Evolutionary conservation across 2,113 vertebrate genomes (phyloP).

Genomic region (Nasalis larvatus): DNA sequence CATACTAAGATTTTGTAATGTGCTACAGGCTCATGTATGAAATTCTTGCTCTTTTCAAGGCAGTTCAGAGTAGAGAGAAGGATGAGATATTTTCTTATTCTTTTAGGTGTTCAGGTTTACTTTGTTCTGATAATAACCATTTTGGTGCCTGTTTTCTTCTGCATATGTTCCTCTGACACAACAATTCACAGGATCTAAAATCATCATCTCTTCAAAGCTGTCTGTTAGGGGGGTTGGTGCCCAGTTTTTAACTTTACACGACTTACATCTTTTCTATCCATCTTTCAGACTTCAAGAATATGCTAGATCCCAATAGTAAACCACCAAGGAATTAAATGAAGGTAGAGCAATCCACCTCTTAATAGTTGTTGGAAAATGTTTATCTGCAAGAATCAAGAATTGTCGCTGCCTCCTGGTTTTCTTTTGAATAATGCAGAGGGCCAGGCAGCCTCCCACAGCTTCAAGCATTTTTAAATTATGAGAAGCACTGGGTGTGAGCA

Average conservation of each 20-base stretch:
- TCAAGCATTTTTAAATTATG: constrained; percentile 20
- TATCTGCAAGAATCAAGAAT: neutral
- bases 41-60: neutral
- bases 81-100: neutral
- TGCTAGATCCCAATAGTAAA: neutral
- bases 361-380: neutral
- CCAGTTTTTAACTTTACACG: neutral
- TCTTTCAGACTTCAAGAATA: neutral
- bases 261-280: neutral
- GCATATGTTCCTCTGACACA: neutral
- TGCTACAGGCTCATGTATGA: neutral
- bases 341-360: neutral
- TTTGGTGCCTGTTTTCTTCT: neutral
- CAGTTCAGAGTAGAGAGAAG: neutral
- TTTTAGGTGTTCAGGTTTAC: neutral
- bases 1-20: neutral
- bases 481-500: neutral
- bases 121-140: neutral
- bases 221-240: neutral
- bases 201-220: neutral
- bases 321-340: neutral
- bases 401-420: neutral
- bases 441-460: neutral
- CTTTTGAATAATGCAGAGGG: constrained; percentile 12
- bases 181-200: neutral